Evolutionary conservation across 2,113 vertebrate genomes (phyloP).

Genomic region (Gobio gobio): DNA sequence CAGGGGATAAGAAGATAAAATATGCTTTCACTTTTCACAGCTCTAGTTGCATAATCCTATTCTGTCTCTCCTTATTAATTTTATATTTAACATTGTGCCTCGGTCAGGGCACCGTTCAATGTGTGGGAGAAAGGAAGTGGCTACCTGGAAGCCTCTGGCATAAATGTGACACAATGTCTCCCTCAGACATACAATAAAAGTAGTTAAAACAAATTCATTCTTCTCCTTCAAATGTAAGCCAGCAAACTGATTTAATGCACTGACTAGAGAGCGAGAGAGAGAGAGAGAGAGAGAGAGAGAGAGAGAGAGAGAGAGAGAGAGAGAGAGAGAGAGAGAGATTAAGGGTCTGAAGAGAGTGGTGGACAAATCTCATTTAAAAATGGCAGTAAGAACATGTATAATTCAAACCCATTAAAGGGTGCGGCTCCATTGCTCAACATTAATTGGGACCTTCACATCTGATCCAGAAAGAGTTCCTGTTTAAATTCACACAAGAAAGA

Average conservation of each 20-base stretch:
- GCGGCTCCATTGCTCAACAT: constrained; percentile 32
- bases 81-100: constrained; percentile 24
- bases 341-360: background rate
- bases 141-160: constrained; percentile 7
- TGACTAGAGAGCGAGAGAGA: constrained; percentile 15
- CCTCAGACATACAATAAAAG: background rate
- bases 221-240: background rate
- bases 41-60: constrained; percentile 29
- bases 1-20: constrained; percentile 8
- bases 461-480: constrained; percentile 28
- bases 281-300: constrained; percentile 26
- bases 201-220: constrained; percentile 7
- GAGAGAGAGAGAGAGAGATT: constrained; percentile 17
- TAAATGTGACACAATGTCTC: constrained; percentile 9
- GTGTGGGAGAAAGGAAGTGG: background rate
- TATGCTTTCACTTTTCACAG: constrained; percentile 8
- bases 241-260: constrained; percentile 32
- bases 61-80: background rate
- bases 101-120: background rate
- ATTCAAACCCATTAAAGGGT: constrained; percentile 49
- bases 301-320: constrained; percentile 23
- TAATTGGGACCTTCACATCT: constrained; percentile 50
- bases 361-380: constrained; percentile 51
- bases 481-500: constrained; percentile 35
- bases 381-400: constrained; percentile 45